Evolutionary conservation across 2,113 vertebrate genomes (phyloP).

Genomic region (Glaucidium brasilianum): DNA sequence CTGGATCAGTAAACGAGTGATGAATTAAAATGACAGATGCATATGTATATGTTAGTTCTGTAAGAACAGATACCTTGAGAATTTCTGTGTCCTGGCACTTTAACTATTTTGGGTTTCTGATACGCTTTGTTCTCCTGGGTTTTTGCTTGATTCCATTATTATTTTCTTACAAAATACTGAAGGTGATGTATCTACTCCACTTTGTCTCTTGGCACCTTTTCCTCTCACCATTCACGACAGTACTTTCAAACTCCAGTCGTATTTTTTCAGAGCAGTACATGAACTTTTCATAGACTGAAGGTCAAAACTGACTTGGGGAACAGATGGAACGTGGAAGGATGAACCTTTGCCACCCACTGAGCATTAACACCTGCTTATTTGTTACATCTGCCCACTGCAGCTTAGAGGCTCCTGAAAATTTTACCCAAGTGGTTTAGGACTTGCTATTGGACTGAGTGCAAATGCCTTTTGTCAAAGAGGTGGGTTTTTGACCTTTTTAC

Average conservation of each 20-base stretch:
- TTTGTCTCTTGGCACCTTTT: neutral
- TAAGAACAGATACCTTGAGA: neutral
- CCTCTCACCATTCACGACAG: fast-evolving
- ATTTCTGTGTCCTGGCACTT: neutral
- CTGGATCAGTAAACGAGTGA: neutral
- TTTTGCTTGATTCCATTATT: neutral
- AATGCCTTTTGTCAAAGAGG: neutral
- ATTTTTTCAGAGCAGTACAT: neutral
- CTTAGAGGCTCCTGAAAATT: neutral
- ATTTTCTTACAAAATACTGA: neutral
- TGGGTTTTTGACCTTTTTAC: neutral
- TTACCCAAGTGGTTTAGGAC: neutral
- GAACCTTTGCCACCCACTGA: neutral
- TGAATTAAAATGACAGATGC: neutral
- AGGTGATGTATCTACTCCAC: neutral
- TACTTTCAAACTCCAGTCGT: neutral
- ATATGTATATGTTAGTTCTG: fast-evolving
- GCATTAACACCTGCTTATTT: constrained; percentile 31
- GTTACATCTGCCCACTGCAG: constrained; percentile 8
- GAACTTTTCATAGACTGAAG: constrained; percentile 42
- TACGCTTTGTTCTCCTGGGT: fast-evolving
- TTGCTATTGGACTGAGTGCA: neutral
- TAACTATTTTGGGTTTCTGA: neutral
- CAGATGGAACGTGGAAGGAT: constrained; percentile 30
- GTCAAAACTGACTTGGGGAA: constrained; percentile 18